Evolutionary conservation across 2,113 vertebrate genomes (phyloP).

Genomic region (Percopsis transmontana): DNA sequence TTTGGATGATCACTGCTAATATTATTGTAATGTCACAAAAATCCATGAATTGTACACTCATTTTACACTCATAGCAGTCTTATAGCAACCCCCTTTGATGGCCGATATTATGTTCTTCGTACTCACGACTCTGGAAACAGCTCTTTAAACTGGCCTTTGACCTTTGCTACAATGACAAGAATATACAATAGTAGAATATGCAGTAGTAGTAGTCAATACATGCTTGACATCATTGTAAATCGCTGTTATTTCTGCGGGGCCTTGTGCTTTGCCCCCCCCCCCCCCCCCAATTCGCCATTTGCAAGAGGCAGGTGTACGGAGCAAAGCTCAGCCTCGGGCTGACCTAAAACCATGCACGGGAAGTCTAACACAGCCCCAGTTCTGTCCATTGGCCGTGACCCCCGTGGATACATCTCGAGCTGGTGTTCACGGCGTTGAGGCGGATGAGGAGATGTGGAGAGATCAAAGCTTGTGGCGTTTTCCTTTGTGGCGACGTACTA

Average conservation of each 20-base stretch:
- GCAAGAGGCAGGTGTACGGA: constrained; percentile 54
- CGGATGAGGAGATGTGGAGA: constrained; percentile 48
- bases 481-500: constrained; percentile 41
- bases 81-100: no score
- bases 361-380: constrained; percentile 41
- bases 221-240: no score
- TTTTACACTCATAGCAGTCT: constrained; percentile 4
- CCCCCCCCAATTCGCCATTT: constrained; percentile 9
- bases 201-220: no score
- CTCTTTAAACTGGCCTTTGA: no score
- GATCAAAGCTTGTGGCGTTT: constrained; percentile 62
- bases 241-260: no score
- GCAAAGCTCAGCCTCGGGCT: constrained; percentile 56
- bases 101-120: no score
- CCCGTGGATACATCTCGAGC: constrained; percentile 21
- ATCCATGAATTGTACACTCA: constrained; percentile 20
- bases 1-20: constrained; percentile 15
- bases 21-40: constrained; percentile 17
- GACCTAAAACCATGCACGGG: constrained; percentile 61
- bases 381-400: constrained; percentile 32
- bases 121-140: no score
- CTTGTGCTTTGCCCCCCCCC: neutral
- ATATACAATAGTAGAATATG: no score
- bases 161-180: no score
- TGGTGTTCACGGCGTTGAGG: constrained; percentile 35